A percentile compares a stretch with the other conserved stretches of the same genome.
Conservation (phyloP, 1,140 invertebrate species). For the Drosophila auraria region DNA sequence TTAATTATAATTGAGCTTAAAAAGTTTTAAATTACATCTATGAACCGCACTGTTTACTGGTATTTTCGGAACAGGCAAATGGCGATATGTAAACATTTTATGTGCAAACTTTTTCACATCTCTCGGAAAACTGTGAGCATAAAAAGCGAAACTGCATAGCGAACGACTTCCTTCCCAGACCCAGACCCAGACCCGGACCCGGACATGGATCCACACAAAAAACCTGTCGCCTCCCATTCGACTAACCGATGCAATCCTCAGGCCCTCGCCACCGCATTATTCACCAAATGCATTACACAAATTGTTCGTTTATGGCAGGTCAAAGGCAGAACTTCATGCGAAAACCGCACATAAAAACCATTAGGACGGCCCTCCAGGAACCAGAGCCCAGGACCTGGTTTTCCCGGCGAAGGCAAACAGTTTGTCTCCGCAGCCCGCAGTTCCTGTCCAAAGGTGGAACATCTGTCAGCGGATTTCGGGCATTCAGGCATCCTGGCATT, state of each 20-base stretch:
- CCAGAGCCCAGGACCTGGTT: conserved; percentile 5
- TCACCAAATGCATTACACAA: conserved; percentile 63
- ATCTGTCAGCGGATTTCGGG: conserved; percentile 51
- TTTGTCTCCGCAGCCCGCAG: conserved; percentile 20
- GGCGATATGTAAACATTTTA: conserved; percentile 42
- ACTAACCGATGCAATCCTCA: background rate
- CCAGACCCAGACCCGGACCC: conserved; percentile 20
- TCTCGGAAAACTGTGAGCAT: conserved; percentile 32
- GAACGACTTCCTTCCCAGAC: conserved; percentile 36
- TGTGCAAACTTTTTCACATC: conserved; percentile 34
- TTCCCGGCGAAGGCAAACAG: conserved; percentile 9
- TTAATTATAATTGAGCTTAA: background rate
- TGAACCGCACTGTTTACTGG: background rate
- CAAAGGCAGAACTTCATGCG: conserved; percentile 23
- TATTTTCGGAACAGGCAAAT: conserved; percentile 16
- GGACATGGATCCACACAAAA: conserved; percentile 2
- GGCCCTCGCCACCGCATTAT: conserved; percentile 20
- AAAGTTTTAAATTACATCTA: background rate
- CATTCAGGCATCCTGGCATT: conserved; percentile 28
- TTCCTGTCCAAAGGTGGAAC: conserved; percentile 46
- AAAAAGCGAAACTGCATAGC: conserved; percentile 37
- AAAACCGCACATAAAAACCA: conserved; percentile 59
- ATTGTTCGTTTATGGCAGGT: conserved; percentile 54
- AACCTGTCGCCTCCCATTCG: conserved; percentile 12
- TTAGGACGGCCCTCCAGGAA: conserved; percentile 21